Evolutionary conservation across 2,888 invertebrate genomes (phyloP), one percentile per base, ranked within the genome.

Genomic region (Mellilla xanthometata): DNA sequence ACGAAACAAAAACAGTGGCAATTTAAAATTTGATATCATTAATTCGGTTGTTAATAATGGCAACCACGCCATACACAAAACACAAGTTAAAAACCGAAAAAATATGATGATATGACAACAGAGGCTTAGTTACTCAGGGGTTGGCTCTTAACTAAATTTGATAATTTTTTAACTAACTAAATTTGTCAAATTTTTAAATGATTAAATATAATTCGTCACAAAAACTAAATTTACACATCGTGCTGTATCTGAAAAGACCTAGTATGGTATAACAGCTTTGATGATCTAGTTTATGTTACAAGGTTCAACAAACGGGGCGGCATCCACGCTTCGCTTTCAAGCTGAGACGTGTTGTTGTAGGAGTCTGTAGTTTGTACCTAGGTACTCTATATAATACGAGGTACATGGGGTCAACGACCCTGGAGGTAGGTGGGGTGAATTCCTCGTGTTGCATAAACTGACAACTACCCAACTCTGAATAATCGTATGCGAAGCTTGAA

Each of bases 241-340:
- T n/a, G n/a, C n/a, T n/a, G n/a, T n/a, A n/a, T n/a, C n/a, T n/a
- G n/a, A n/a, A n/a, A n/a, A n/a, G n/a, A n/a, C n/a, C 15, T 5
- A 19, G 15, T 5, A 6, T 5, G 15, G 15, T 19, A 19, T 5
- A 5, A 19, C 15, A 19, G 1, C 15, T 19, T 1, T 23, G 9
- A 23, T 34, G 45, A 39, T 41, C 33, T 29, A 55, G 48, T 39
- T 58, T 58, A 58, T 55, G 46, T 56, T 50, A 55, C 56, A 57
- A 57, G 59, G 49, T 57, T 51, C 51, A 65, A 63, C 60, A 62
- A 76, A 72, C 68, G 63, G 60, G 51, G 54, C 58, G 59, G 62
- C 76, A 72, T 80, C 76, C 76, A 78, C 81, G 67, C 66, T 22
- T 34, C 62, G 62, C 72, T 77, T 81, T 78, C 73, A 75, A 72